Conservation (phyloP, 2,888 invertebrate species). For the Tiliacea citrago region DNA sequence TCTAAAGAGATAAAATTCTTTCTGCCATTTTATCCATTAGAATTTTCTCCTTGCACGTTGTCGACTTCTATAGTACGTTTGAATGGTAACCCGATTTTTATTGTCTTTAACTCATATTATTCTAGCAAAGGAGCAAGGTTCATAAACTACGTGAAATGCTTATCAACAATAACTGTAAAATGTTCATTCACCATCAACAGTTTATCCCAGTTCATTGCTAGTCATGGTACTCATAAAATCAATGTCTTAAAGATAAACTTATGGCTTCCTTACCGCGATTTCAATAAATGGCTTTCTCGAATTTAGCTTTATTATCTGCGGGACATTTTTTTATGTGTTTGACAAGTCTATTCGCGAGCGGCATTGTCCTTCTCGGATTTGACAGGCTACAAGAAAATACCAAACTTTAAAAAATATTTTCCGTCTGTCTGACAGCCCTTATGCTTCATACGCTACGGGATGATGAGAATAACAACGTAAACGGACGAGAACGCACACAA, state of each 20-base stretch:
- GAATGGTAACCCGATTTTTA: background rate
- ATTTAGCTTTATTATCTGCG: too few species aligned
- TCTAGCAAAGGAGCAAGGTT: background rate
- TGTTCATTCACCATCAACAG: background rate
- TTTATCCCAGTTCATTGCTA: background rate
- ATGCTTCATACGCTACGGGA: constrained; percentile 26
- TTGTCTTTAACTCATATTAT: background rate
- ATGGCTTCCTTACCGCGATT: background rate
- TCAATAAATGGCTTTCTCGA: background rate
- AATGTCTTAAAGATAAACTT: background rate
- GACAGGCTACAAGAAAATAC: too few species aligned
- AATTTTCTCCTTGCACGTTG: background rate
- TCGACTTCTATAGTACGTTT: background rate
- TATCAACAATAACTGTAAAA: background rate
- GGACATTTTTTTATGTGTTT: background rate
- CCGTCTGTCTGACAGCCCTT: constrained; percentile 39
- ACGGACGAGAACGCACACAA: constrained; percentile 69
- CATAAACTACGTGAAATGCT: background rate
- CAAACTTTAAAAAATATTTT: too few species aligned
- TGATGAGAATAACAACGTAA: constrained; percentile 69
- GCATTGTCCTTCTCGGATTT: background rate
- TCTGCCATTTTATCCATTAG: background rate
- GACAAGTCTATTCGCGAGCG: background rate
- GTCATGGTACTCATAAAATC: background rate
- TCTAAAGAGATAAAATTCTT: background rate